phyloP scores from a whole-genome alignment of 2,797 vertebrate species.

The Aulostomus chinensis region DNA sequence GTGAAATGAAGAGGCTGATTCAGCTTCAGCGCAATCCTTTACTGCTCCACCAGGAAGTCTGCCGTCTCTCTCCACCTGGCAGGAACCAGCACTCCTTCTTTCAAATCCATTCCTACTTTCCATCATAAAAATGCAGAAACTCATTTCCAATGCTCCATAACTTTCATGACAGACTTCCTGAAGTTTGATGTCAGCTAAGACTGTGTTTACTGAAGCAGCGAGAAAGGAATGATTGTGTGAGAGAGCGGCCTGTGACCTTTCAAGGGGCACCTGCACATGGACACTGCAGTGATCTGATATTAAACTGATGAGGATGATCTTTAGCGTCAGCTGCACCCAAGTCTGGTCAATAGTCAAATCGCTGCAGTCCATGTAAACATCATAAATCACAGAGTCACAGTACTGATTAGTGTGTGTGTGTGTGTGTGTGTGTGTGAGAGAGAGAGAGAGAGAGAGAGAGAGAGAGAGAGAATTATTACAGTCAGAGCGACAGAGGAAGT shows the following conservation, averaged over 20 bases:
- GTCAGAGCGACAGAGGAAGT: constrained; percentile 27
- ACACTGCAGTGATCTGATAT: no score
- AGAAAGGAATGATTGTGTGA: constrained; percentile 9
- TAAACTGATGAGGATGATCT: constrained; percentile 21
- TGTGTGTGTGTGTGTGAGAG: not conserved
- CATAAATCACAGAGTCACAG: no score
- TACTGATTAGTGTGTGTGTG: no score
- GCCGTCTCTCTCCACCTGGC: constrained; percentile 34
- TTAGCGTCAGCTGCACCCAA: no score
- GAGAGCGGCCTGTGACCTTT: constrained; percentile 25
- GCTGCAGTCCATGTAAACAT: no score
- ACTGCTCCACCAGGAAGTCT: constrained; percentile 33
- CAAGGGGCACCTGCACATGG: not conserved
- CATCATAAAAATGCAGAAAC: constrained; percentile 28
- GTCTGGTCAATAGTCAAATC: no score
- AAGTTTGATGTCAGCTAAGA: constrained; percentile 37
- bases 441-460: constrained; percentile 10
- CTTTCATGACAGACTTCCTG: constrained; percentile 58
- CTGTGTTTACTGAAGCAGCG: constrained; percentile 40
- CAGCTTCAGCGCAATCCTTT: constrained; percentile 24
- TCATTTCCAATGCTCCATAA: constrained; percentile 30
- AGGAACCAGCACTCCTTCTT: not conserved
- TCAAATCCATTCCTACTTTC: constrained; percentile 6
- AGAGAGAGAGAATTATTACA: no score
- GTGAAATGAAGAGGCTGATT: constrained; percentile 20